Evolutionary conservation across 2,888 invertebrate species (phyloP), one percentile per base, ranked within the genome.

Genomic region (Limnephilus auricula): DNA sequence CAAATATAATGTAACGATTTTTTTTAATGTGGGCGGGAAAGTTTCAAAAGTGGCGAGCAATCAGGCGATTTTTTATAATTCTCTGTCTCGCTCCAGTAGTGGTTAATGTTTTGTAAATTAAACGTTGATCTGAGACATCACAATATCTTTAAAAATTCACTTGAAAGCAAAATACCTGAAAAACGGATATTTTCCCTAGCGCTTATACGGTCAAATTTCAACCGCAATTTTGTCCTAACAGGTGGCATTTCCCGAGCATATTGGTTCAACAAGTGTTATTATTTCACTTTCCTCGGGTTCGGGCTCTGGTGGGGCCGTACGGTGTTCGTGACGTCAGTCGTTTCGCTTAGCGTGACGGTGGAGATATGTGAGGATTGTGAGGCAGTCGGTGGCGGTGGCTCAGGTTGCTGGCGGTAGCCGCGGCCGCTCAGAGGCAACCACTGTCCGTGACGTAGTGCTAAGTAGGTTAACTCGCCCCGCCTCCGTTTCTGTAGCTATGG

Each of bases 391-490:
- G 65, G 65, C 65, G 65, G 25, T 25, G 65, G 65, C 65, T 65
- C n/a, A 65, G 9, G 25, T 50, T 18, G 50, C 4, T n/a, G 2
- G 65, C 65, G 65, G 65, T 65, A 9, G 25, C 65, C 65, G 65
- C 65, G 50, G 40, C 85, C 13, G 85, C 13, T 30, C 37, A n/a
- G 34, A 37, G 31, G 25, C 6, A 30, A 85, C 30, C 32, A 32
- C 65, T 30, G 79, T 79, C 79, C 88, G 91, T 92, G 92, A 92
- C 92, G 92, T 92, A 91, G 92, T 45, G 84, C 34, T 40, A 92
- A 92, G 92, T 92, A 90, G 92, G 92, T 92, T 92, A 91, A 83
- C 87, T 91, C 82, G 89, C 90, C 65, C 92, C 92, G 90, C 92
- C 91, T 34, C 79, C 80, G 40, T 90, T 79, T 88, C 87, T 78